A percentile compares a stretch with the other conserved stretches of the same genome.
phyloP scores from a whole-genome alignment of 2,113 vertebrate genomes.

The Clarias gariepinus region DNA sequence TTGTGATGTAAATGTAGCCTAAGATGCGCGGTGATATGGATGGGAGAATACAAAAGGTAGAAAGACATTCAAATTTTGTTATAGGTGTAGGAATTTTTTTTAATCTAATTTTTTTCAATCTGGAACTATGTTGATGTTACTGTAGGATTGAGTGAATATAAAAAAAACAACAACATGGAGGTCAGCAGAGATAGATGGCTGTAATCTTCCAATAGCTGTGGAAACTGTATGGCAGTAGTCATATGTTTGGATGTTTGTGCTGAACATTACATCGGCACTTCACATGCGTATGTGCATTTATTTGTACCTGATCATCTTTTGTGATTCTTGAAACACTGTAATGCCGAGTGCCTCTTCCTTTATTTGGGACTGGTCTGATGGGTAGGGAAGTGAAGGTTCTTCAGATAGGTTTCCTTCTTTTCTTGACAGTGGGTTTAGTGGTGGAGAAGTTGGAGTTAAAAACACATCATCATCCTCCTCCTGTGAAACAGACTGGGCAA shows the following conservation, averaged over 20 bases:
- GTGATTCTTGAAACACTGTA: background rate
- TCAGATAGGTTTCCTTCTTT: slow-evolving; percentile 63
- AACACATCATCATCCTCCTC: slow-evolving; percentile 88
- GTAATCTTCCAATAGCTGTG: background rate
- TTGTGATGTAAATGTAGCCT: too few relatives aligned
- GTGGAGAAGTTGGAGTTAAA: slow-evolving; percentile 52
- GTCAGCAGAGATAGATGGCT: background rate
- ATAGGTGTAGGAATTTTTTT: background rate
- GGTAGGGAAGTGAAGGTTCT: slow-evolving; percentile 65
- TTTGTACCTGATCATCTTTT: slow-evolving; percentile 36
- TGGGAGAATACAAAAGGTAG: background rate
- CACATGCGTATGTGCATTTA: background rate
- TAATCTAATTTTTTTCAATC: background rate
- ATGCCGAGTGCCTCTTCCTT: slow-evolving; percentile 28
- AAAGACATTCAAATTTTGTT: too few relatives aligned
- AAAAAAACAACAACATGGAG: background rate
- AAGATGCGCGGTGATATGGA: background rate
- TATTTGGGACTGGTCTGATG: slow-evolving; percentile 29
- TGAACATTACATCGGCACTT: background rate
- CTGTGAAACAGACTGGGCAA: background rate
- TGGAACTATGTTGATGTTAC: background rate
- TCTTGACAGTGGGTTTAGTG: slow-evolving; percentile 37
- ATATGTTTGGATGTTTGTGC: background rate
- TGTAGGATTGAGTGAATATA: background rate
- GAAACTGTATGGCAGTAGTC: background rate